Evolutionary conservation across 2,888 invertebrate genomes (phyloP).

Genomic region (Odontocolon sp.): DNA sequence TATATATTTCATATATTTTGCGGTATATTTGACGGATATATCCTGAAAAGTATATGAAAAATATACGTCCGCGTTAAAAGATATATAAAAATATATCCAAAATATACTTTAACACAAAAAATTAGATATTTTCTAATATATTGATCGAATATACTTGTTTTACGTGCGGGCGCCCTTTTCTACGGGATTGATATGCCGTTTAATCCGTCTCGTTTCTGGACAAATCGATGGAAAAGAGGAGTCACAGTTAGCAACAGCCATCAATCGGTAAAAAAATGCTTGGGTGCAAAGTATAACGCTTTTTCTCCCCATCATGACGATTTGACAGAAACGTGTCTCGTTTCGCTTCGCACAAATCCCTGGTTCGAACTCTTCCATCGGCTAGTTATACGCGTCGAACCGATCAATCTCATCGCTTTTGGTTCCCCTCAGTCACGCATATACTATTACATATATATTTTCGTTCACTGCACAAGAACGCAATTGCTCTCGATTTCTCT

Average conservation of each 20-base stretch:
- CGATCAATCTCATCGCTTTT: slow-evolving; percentile 37
- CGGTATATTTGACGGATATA: too few relatives aligned
- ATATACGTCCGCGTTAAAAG: too few relatives aligned
- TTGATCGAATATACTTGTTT: too few relatives aligned
- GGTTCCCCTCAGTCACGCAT: neutral
- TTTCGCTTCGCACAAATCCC: slow-evolving; percentile 29
- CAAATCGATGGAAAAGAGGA: neutral
- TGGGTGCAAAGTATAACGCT: slow-evolving; percentile 6
- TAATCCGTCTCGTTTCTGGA: slow-evolving; percentile 5
- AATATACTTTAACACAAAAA: too few relatives aligned
- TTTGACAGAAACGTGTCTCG: slow-evolving; percentile 45
- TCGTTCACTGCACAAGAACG: neutral
- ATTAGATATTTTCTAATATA: too few relatives aligned
- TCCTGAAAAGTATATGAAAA: too few relatives aligned
- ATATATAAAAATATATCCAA: too few relatives aligned
- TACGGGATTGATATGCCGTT: slow-evolving; percentile 1
- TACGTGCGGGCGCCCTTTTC: neutral
- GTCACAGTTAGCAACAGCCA: neutral
- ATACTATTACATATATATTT: neutral
- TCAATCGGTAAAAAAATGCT: slow-evolving; percentile 17
- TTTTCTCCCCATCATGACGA: slow-evolving; percentile 10
- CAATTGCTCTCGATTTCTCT: neutral
- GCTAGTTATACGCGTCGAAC: slow-evolving; percentile 39
- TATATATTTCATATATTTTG: too few relatives aligned
- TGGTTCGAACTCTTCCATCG: slow-evolving; percentile 16